These are phyloP conservation scores for Myzus persicae DNA, from an alignment of 1,140 invertebrate species.

Conservation along the genomic window DNA sequence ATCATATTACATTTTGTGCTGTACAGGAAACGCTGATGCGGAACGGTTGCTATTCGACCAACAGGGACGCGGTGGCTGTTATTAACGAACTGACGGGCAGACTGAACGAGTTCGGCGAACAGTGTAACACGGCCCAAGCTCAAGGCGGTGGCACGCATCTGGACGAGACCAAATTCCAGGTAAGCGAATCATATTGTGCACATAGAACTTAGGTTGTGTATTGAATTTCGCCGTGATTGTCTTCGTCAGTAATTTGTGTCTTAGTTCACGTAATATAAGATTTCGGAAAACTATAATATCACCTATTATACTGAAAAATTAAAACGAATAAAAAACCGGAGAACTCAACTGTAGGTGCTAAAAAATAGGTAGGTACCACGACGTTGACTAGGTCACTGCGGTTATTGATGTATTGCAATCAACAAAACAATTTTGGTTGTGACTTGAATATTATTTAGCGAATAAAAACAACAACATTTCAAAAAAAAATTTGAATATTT, in stretches of 20 bases:
- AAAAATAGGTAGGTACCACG: background rate
- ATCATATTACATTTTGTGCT: background rate
- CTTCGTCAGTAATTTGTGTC: background rate
- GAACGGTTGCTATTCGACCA: constrained; percentile 59
- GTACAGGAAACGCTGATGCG: constrained; percentile 59
- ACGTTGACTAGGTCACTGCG: background rate
- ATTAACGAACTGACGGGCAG: constrained; percentile 71
- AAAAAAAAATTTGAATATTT: too few species aligned
- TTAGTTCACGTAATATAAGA: background rate
- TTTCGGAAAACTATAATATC: background rate
- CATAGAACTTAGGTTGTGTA: background rate
- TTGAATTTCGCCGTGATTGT: background rate
- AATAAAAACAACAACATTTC: background rate
- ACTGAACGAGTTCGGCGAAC: constrained; percentile 74
- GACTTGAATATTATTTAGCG: background rate
- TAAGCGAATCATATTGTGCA: constrained; percentile 60
- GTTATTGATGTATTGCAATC: background rate
- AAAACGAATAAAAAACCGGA: background rate
- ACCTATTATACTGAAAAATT: background rate
- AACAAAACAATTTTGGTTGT: too few species aligned
- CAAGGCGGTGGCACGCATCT: constrained; percentile 75
- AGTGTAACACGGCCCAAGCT: constrained; percentile 73
- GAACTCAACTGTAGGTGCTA: background rate
- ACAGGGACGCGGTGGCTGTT: constrained; percentile 55
- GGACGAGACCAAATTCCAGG: constrained; percentile 77